phyloP scores from a whole-genome alignment of 1,140 invertebrate species.

The Cydia fagiglandana region DNA sequence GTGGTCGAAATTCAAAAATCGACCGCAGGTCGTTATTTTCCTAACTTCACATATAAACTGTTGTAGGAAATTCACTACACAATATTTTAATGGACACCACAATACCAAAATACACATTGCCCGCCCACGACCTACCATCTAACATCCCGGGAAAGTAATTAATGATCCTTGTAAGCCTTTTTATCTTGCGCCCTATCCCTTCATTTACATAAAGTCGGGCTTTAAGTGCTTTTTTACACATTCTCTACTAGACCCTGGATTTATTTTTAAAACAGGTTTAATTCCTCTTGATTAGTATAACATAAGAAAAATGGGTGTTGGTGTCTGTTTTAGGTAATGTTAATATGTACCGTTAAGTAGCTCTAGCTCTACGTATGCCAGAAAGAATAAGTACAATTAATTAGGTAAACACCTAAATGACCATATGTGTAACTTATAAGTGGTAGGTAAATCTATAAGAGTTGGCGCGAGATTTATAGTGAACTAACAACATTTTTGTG shows the following conservation, averaged over 20 bases:
- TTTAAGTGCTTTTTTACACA: slow-evolving; percentile 14
- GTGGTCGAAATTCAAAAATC: no score
- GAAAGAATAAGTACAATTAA: no score
- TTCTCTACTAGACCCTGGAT: neutral
- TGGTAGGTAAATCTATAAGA: no score
- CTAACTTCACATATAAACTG: no score
- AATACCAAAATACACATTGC: neutral
- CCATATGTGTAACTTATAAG: no score
- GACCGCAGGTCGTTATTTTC: no score
- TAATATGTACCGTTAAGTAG: neutral
- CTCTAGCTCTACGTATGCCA: no score
- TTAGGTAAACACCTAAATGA: no score
- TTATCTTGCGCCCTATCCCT: slow-evolving; percentile 16
- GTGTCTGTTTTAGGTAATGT: neutral
- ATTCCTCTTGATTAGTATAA: neutral
- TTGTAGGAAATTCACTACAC: neutral
- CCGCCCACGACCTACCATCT: neutral
- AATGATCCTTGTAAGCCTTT: slow-evolving; percentile 17
- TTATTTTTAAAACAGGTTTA: slow-evolving; percentile 10
- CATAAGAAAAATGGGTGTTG: neutral
- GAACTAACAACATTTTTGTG: no score
- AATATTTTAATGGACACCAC: neutral
- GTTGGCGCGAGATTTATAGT: no score
- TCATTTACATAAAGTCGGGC: slow-evolving; percentile 12
- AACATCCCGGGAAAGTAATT: slow-evolving; percentile 10